Evolutionary conservation across 2,797 vertebrate genomes (phyloP), one percentile per base, ranked within the genome.

Genomic region (Gambelia wislizenii): DNA sequence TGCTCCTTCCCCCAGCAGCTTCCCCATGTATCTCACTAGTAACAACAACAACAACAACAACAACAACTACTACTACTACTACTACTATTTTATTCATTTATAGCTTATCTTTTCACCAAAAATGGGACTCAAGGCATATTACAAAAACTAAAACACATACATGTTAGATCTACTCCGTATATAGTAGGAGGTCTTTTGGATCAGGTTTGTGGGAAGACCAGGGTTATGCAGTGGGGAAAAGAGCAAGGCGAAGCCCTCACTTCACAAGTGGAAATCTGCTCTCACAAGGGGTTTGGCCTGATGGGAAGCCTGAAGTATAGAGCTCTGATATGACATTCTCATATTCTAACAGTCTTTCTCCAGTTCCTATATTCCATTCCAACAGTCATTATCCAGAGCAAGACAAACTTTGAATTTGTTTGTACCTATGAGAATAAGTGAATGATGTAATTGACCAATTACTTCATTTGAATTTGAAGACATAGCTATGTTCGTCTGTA

Each of bases 301-400:
- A 25, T 86, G 30, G 30, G 27, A 52, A 77, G 12, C n/a, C 18
- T 49, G 64, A 91, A 92, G 49, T 84, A n/a, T n/a, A 72, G n/a
- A 78, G 33, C 20, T 22, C 5, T 87, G 92, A 91, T 88, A 91
- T 89, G 90, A 91, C 85, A 89, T 91, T 75, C 87, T 84, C 85
- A 20, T 90, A 61, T 1, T 79, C 82, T 86, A 79, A 67, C 14
- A 3, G 1, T 85, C 36, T 56, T 14, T 54, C 30, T 78, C 27
- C 76, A 49, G 5, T 27, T 44, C 67, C 30, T 16, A n/a, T 36
- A 69, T 20, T 83, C 56, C 2, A 64, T 82, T 82, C 39, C 39
- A 82, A 13, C 80, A 42, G 18, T 82, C 49, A 20, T 44, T 67
- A 49, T 10, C 69, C 78, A 30, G 12, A 67, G 64, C 9, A 67